These are phyloP conservation scores for Megalops atlanticus DNA, from an alignment of 2,113 vertebrate species.

Conservation along the genomic window DNA sequence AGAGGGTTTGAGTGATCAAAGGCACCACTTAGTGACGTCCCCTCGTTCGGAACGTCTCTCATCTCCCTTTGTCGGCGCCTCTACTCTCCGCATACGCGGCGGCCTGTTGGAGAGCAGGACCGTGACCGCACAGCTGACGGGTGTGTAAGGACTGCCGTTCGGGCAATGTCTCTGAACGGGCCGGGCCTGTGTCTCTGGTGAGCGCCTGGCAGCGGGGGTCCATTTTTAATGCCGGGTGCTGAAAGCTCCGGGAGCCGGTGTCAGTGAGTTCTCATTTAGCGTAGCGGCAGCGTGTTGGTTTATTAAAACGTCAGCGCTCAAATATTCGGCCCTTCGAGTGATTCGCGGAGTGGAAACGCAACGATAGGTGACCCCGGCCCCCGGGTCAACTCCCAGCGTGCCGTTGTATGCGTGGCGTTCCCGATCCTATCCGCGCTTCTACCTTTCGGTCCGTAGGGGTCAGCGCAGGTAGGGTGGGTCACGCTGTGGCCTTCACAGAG, in stretches of 20 bases:
- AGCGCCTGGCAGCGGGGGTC: constrained; percentile 52
- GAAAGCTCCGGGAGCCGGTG: constrained; percentile 68
- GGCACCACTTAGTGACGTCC: background rate
- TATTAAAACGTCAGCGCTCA: constrained; percentile 75
- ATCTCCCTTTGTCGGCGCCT: background rate
- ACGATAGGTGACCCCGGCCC: background rate
- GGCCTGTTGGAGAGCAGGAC: constrained; percentile 2
- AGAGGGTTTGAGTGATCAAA: constrained; percentile 14
- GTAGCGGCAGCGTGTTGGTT: constrained; percentile 61
- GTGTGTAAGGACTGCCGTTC: background rate
- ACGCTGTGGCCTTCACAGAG: background rate
- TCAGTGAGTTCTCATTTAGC: constrained; percentile 66
- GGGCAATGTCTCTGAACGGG: background rate
- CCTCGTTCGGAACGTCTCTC: background rate
- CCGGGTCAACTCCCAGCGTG: constrained; percentile 34
- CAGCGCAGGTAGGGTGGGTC: background rate
- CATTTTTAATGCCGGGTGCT: constrained; percentile 70
- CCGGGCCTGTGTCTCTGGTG: constrained; percentile 38
- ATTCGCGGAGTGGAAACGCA: background rate
- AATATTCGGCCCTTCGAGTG: background rate
- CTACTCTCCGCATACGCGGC: background rate
- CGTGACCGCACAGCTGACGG: constrained; percentile 8
- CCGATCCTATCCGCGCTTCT: background rate
- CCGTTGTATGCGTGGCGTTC: too few species aligned
- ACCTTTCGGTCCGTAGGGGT: background rate